Conservation (phyloP, 1,140 invertebrate genomes). For the Euwallacea fornicatus region DNA sequence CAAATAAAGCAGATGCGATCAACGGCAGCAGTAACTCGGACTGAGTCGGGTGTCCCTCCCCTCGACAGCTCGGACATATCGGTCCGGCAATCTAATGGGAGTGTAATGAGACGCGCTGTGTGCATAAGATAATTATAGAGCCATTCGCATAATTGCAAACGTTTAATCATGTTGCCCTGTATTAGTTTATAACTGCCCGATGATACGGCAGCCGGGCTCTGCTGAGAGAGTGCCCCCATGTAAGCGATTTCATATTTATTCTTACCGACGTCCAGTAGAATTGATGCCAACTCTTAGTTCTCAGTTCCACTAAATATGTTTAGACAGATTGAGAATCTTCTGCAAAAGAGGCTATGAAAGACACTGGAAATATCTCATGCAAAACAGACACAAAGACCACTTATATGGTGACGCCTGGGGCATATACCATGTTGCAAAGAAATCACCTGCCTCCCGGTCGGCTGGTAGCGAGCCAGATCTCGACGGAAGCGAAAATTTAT, state of each 20-base stretch:
- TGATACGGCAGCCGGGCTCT: neutral
- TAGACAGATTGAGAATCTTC: neutral
- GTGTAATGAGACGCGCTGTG: conserved; percentile 39
- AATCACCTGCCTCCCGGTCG: conserved; percentile 33
- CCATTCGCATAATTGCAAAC: conserved; percentile 38
- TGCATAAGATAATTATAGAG: conserved; percentile 40
- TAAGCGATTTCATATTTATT: neutral
- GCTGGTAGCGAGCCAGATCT: conserved; percentile 32
- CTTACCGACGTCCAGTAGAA: neutral
- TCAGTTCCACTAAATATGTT: no score
- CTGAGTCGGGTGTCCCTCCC: conserved; percentile 13
- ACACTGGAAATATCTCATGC: neutral
- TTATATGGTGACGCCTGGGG: conserved; percentile 12
- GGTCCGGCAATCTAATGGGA: conserved; percentile 33
- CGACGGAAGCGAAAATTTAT: conserved; percentile 37
- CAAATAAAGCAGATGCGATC: conserved; percentile 33
- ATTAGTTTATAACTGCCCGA: conserved; percentile 35
- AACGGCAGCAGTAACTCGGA: neutral
- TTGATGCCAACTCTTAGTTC: neutral
- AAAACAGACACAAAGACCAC: neutral
- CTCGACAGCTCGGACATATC: conserved; percentile 33
- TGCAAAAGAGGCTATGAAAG: neutral
- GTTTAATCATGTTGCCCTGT: conserved; percentile 38
- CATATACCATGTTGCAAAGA: conserved; percentile 11
- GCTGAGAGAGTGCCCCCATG: conserved; percentile 1